Evolutionary conservation across 2,888 invertebrate genomes (phyloP), one percentile per base, ranked within the genome.

Genomic region (Cremastinae sp.): DNA sequence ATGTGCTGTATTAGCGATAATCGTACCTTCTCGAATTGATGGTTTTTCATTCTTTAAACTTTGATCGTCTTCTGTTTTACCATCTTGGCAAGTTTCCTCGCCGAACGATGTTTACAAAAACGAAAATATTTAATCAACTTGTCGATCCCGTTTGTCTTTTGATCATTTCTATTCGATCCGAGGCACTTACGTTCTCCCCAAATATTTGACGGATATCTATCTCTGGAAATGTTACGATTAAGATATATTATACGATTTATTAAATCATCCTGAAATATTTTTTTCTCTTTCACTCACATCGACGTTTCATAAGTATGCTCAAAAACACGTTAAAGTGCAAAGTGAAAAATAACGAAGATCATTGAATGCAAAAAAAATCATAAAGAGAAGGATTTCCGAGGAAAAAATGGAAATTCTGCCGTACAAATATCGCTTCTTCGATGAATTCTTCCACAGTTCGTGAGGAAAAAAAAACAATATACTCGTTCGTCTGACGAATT

Each of bases 11-110:
- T 53, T 59, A 69, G 59, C 58, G 34, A 65, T 28, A 34, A 65
- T 65, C 69, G 22, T 65, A 62, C 62, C 64, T 69, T 76, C 69
- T 69, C 7, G 64, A 73, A 65, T 49, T 53, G 54, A 69, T 64
- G 54, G 54, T 45, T 16, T 69, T 70, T 28, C 49, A 12, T 28
- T 28, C 28, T 28, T 28, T 28, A 5, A 28, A 28, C 5, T 28
- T 28, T 5, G 2, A 28, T 28, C 28, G 28, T 62, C 22, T 8
- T 36, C 12, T 20, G 38, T 16, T 69, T 56, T 43, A 58, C 53
- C 49, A 34, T 69, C 38, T 10, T 68, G 47, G n/a, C 34, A 64
- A 45, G 20, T 12, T 74, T 64, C 66, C 66, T 76, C 76, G 75
- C 28, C 28, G 28, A 28, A 75, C 75, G n/a, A n/a, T n/a, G 2